Evolutionary conservation across 2,888 invertebrate species (phyloP).

Genomic region (Xestia sexstrigata): DNA sequence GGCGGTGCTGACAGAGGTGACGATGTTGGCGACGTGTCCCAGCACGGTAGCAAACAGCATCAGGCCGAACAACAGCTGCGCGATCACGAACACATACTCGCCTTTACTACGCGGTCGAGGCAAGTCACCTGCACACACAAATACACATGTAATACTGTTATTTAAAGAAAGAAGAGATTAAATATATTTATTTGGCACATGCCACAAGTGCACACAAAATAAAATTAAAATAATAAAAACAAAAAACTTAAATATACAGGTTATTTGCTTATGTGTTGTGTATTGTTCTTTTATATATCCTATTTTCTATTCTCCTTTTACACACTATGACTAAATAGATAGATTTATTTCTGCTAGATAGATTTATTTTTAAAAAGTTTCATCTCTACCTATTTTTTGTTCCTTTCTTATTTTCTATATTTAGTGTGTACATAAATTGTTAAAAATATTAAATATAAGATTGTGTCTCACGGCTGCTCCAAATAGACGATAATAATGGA

Average conservation of each 20-base stretch:
- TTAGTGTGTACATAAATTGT: too few species aligned
- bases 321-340: too few species aligned
- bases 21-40: constrained; percentile 99
- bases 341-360: too few species aligned
- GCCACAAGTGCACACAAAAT: neutral
- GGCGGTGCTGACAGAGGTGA: constrained; percentile 98
- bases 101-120: constrained; percentile 98
- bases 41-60: constrained; percentile 98
- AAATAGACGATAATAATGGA: too few species aligned
- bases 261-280: too few species aligned
- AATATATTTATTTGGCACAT: neutral
- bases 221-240: neutral
- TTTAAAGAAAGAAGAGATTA: neutral
- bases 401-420: too few species aligned
- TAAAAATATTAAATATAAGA: neutral
- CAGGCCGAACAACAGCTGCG: constrained; percentile 98
- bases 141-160: neutral
- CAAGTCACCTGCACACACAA: constrained; percentile 91
- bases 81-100: constrained; percentile 98
- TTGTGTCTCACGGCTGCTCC: neutral
- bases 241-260: neutral
- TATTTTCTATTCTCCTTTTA: too few species aligned
- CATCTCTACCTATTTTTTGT: too few species aligned
- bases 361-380: too few species aligned
- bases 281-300: too few species aligned